Base-by-base conservation (phyloP, 2,888 invertebrate species). In the Chaetoderma sp. region DNA sequence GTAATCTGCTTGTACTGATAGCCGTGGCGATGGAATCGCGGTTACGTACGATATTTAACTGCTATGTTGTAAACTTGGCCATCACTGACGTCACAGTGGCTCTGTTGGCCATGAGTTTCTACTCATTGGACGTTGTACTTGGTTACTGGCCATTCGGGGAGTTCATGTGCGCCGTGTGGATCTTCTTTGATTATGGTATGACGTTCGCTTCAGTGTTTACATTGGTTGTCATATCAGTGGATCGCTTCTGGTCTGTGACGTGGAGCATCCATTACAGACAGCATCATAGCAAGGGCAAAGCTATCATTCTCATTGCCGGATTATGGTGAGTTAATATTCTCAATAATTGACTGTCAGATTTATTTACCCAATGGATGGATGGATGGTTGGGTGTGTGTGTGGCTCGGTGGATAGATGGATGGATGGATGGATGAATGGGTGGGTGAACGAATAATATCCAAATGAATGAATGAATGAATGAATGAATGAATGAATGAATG, bases 181-280 rank as follows among this genome's bases (percentile, higher is more conserved):
- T 85, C 45, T 84, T 85, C 76, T 82, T 78, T 68, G 86, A 86
- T 67, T 86, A 84, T 67, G 83, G 81, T 27, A 83, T 83, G 84
- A 85, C 84, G 13, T 85, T 86, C 64, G 83, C 84, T n/a, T 82
- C 82, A 0, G 84, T 85, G 45, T 83, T 83, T 70, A 84, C 85
- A 1, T 71, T 86, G 8, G 77, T 83, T 28, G 81, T 82, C 33
- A 85, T 86, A 30, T 81, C 83, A 0, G 47, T 78, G 3, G 83
- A 83, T 69, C 70, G 83, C 45, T 77, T 77, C 47, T 82, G 81
- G 81, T 73, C 78, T 1, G 78, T 82, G 18, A 71, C 70, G 6
- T 78, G 79, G 79, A 71, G 71, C 23, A 32, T 78, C 18, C 75
- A 78, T 58, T 81, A 81, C 61, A 67, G 76, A 8, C 54, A 60